phyloP scores from a whole-genome alignment of 2,888 invertebrate species.

The Trypoxylon attenuatum region DNA sequence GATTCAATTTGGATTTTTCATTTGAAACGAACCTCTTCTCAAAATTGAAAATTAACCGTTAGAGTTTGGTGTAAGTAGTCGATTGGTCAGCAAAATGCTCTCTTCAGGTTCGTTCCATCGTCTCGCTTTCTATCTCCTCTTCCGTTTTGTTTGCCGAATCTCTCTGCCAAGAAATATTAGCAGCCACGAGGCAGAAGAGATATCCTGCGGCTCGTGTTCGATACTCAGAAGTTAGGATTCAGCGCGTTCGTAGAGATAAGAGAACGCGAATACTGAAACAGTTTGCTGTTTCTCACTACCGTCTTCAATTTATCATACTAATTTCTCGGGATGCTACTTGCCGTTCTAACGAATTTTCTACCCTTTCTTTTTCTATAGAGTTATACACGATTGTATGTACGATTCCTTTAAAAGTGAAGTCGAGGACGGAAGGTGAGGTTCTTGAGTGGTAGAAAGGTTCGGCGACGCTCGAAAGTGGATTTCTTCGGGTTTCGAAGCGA shows the following conservation, averaged over 20 bases:
- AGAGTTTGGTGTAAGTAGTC: too few relatives aligned
- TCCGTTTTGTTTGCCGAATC: slow-evolving; percentile 21
- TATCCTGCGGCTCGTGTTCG: slow-evolving; percentile 60
- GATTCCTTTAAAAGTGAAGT: too few relatives aligned
- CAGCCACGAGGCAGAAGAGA: slow-evolving; percentile 48
- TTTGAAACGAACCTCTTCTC: too few relatives aligned
- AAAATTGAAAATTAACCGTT: too few relatives aligned
- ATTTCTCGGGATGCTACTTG: too few relatives aligned
- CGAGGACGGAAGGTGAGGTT: too few relatives aligned
- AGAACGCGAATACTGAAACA: too few relatives aligned
- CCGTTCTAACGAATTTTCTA: background rate
- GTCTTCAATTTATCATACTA: too few relatives aligned
- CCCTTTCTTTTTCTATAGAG: too few relatives aligned
- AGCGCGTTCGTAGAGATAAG: slow-evolving; percentile 62
- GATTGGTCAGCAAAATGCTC: slow-evolving; percentile 46
- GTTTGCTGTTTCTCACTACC: background rate
- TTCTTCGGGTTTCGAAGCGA: slow-evolving; percentile 21
- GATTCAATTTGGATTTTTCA: too few relatives aligned
- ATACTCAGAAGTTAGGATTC: slow-evolving; percentile 67
- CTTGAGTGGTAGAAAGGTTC: too few relatives aligned
- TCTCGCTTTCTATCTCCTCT: slow-evolving; percentile 25
- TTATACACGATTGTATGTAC: too few relatives aligned
- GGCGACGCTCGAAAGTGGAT: slow-evolving; percentile 24
- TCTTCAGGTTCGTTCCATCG: slow-evolving; percentile 30
- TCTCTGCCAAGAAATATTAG: slow-evolving; percentile 32